Evolutionary conservation across 2,797 vertebrate species (phyloP).

Genomic region (Mormyrus hasselquistii): DNA sequence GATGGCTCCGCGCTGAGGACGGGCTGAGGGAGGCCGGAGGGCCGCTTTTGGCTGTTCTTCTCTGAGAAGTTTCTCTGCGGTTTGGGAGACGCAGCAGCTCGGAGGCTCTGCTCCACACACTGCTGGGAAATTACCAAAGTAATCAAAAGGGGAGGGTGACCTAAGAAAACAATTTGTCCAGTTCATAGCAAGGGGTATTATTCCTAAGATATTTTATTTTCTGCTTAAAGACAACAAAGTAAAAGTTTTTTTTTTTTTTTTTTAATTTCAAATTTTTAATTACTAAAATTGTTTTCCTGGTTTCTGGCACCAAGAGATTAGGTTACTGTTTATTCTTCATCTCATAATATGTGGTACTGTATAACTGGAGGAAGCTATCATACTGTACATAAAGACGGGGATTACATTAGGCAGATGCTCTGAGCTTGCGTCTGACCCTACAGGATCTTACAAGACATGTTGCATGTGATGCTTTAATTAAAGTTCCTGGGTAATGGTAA

Average conservation of each 20-base stretch:
- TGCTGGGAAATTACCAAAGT: slow-evolving; percentile 4
- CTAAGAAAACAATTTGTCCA: not conserved
- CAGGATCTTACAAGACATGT: not conserved
- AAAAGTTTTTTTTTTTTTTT: not conserved
- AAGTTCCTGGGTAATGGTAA: not conserved
- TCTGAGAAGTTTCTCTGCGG: not conserved
- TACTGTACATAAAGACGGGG: not conserved
- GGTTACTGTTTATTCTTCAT: not conserved
- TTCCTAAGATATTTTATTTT: not conserved
- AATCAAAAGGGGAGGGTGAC: not conserved
- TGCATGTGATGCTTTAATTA: not conserved
- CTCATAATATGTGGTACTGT: not conserved
- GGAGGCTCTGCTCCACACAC: not conserved
- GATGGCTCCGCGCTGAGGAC: too few relatives aligned
- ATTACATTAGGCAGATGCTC: not conserved
- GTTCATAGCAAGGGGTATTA: not conserved
- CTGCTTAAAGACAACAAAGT: not conserved
- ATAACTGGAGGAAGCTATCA: not conserved
- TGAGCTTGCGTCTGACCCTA: not conserved
- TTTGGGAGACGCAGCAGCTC: not conserved
- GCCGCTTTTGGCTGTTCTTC: not conserved
- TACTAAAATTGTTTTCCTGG: not conserved
- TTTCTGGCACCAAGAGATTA: not conserved
- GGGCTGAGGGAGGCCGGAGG: not conserved
- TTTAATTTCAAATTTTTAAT: not conserved